These are phyloP conservation scores for Leptinotarsa juncta DNA, from an alignment of 2,888 invertebrate genomes.

Conservation along the genomic window DNA sequence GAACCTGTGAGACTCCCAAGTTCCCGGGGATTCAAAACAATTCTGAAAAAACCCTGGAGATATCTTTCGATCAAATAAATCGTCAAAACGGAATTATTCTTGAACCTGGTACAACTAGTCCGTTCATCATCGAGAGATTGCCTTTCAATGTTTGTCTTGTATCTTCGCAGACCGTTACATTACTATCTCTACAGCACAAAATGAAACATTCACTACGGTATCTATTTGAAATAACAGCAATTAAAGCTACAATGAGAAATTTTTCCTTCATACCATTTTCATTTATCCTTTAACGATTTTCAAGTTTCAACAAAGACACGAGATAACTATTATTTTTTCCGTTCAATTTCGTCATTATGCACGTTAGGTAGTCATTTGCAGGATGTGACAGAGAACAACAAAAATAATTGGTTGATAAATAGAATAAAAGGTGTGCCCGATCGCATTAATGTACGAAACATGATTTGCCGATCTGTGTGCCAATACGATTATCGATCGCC, in stretches of 20 bases:
- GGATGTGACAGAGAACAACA: slow-evolving; percentile 8
- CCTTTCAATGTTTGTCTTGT: slow-evolving; percentile 1
- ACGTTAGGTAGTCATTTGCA: slow-evolving; percentile 7
- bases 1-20: too few species aligned
- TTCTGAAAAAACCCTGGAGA: too few species aligned
- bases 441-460: neutral
- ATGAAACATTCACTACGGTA: slow-evolving; percentile 1
- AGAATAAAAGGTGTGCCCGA: slow-evolving; percentile 1
- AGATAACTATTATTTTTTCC: slow-evolving; percentile 11
- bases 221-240: slow-evolving; percentile 7
- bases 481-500: slow-evolving; percentile 7
- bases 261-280: slow-evolving; percentile 5
- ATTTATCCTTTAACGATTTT: slow-evolving; percentile 4
- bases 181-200: neutral
- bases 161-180: slow-evolving; percentile 1
- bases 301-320: neutral
- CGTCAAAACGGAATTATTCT: neutral
- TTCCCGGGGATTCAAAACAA: too few species aligned
- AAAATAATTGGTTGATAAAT: slow-evolving; percentile 12
- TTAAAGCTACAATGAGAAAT: neutral
- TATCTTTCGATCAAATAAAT: too few species aligned
- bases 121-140: neutral
- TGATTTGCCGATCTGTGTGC: neutral
- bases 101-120: neutral
- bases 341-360: slow-evolving; percentile 4